A percentile compares a stretch with the other conserved stretches of the same genome.
Conservation (phyloP, 1,140 invertebrate genomes). For the Apis mellifera region DNA sequence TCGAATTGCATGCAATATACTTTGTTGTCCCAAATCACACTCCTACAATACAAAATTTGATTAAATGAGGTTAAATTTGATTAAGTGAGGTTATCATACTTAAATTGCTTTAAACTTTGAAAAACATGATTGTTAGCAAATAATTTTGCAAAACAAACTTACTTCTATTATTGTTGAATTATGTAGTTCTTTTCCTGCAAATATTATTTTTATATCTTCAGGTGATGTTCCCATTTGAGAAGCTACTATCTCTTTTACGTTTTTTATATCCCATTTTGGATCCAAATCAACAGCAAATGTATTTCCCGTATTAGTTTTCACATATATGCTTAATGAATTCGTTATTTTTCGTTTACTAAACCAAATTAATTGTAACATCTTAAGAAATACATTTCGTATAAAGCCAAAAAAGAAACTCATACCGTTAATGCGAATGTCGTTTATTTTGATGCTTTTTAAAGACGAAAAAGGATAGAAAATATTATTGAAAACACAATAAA, state of each 20-base stretch:
- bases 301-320: slow-evolving; percentile 87
- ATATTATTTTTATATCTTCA: slow-evolving; percentile 91
- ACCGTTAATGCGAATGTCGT: neutral
- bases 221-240: slow-evolving; percentile 86
- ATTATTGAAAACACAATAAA: neutral
- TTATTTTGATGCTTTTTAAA: neutral
- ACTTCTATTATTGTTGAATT: slow-evolving; percentile 88
- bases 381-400: slow-evolving; percentile 82
- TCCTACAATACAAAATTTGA: slow-evolving; percentile 81
- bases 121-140: slow-evolving; percentile 3
- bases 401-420: slow-evolving; percentile 85
- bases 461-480: neutral
- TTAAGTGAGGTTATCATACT: slow-evolving; percentile 19
- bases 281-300: slow-evolving; percentile 87
- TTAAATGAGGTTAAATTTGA: slow-evolving; percentile 11
- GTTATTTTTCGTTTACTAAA: slow-evolving; percentile 84
- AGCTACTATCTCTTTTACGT: slow-evolving; percentile 88
- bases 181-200: slow-evolving; percentile 91
- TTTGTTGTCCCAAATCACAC: slow-evolving; percentile 92
- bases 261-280: slow-evolving; percentile 88
- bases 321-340: slow-evolving; percentile 86
- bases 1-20: slow-evolving; percentile 89
- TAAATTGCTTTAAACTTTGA: neutral
- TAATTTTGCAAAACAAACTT: slow-evolving; percentile 5
- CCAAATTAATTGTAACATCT: slow-evolving; percentile 85